phyloP scores from a whole-genome alignment of 2,113 vertebrate genomes.

The Carlito syrichta region DNA sequence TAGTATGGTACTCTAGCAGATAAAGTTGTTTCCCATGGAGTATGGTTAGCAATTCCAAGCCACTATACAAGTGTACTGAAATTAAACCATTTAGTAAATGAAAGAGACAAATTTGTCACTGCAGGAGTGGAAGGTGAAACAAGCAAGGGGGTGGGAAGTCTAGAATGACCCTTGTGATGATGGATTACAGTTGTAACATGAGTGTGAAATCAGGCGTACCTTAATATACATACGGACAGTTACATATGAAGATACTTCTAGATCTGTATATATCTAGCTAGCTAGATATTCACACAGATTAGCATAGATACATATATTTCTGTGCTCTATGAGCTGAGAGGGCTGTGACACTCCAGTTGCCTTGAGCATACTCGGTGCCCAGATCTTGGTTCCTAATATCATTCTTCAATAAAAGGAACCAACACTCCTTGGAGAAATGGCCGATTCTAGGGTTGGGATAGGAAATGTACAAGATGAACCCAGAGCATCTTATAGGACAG shows the following conservation, averaged over 20 bases:
- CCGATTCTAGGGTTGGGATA: background rate
- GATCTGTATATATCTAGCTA: background rate
- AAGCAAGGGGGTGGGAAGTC: background rate
- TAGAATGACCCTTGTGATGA: background rate
- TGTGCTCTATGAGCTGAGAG: background rate
- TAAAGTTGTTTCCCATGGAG: background rate
- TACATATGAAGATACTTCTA: background rate
- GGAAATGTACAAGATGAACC: background rate
- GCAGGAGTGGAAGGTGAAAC: background rate
- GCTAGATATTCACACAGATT: background rate
- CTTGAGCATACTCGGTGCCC: background rate
- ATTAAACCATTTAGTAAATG: background rate
- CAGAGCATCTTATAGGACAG: background rate
- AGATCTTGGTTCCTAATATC: background rate
- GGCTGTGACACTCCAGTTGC: background rate
- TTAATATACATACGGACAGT: background rate
- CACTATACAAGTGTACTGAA: background rate
- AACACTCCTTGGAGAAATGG: background rate
- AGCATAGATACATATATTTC: background rate
- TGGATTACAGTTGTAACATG: background rate
- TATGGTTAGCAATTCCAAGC: background rate
- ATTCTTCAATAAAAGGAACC: background rate
- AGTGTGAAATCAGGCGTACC: background rate
- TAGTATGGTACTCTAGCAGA: background rate
- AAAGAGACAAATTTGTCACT: background rate